Base-by-base conservation (phyloP, 2,797 vertebrate genomes). In the Silurus aristotelis region DNA sequence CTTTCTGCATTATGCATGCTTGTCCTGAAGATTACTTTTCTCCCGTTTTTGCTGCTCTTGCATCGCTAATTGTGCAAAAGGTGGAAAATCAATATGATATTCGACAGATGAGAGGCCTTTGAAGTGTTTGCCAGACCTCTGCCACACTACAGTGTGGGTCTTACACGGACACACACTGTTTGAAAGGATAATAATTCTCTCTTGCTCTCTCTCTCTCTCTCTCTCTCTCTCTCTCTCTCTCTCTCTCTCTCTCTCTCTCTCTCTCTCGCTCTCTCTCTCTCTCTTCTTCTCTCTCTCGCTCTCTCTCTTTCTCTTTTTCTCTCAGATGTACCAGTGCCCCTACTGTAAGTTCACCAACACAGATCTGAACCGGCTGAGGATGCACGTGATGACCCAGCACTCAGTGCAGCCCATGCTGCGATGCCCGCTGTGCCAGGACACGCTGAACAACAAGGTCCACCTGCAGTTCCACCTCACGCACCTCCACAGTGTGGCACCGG, bases 391-490 rank as follows among this genome's bases (percentile, higher is more conserved):
- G 98, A 99, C 97, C 0, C 98, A 99, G 94, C 98, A 99, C 94
- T 99, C 98, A 0, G 97, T 99, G 90, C 98, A 99, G 93, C 98
- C 98, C 89, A 96, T 98, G 97, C 95, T 98, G 48, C 97, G 98
- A 91, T 99, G 98, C 92, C 98, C 98, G 0, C 95, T 99, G 90
- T 99, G 98, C 94, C 98, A 99, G 94, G 98, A 99, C 94, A 97
- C 97, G 97, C 97, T 99, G 82, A 99, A 98, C 95, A 99, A 98
- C 96, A 99, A 99, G 95, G 95, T 99, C 93, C 98, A 99, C 92
- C 95, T 99, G 91, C 98, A 99, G 96, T 95, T 99, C 91, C 98
- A 99, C 94, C 98, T 99, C 93, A 99, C 98, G 71, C 98, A 99
- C 92, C 96, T 99, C 90, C 98, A 99, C 96, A 99, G 98, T 0